Conservation (phyloP, 2,113 vertebrate genomes). For the Meles meles region DNA sequence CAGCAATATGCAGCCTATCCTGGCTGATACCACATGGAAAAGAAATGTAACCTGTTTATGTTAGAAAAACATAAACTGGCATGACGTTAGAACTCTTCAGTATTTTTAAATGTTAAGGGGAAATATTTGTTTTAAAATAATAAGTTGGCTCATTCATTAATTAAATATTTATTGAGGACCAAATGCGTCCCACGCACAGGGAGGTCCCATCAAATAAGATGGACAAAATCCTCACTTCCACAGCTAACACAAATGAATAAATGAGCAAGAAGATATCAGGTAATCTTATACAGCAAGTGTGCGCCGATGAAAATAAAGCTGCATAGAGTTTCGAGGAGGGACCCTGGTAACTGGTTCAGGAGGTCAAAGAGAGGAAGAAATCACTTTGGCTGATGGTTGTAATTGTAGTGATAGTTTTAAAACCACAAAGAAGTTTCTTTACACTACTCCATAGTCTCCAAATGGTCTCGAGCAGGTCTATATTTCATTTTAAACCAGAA, state of each 20-base stretch:
- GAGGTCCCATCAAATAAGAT: not conserved
- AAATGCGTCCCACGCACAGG: not conserved
- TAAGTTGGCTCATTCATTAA: not conserved
- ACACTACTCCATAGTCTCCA: not conserved
- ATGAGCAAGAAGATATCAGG: not conserved
- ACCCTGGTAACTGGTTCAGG: not conserved
- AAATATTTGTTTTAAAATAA: not conserved
- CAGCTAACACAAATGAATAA: not conserved
- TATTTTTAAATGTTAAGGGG: not conserved
- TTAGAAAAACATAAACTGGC: not conserved
- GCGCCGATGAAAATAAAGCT: not conserved
- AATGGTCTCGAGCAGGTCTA: not conserved
- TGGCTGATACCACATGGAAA: not conserved
- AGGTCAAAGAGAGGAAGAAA: not conserved
- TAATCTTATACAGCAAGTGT: not conserved
- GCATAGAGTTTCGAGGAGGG: not conserved
- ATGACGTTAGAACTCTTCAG: not conserved
- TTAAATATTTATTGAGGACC: not conserved
- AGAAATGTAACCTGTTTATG: not conserved
- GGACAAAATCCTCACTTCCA: not conserved
- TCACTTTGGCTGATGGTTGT: not conserved
- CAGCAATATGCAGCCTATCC: not conserved
- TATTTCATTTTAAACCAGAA: constrained; percentile 45
- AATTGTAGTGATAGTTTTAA: constrained; percentile 1
- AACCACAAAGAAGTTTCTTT: constrained; percentile 13